Base-by-base conservation (phyloP, 23 tunicate genomes). In the Diplosoma virens region DNA sequence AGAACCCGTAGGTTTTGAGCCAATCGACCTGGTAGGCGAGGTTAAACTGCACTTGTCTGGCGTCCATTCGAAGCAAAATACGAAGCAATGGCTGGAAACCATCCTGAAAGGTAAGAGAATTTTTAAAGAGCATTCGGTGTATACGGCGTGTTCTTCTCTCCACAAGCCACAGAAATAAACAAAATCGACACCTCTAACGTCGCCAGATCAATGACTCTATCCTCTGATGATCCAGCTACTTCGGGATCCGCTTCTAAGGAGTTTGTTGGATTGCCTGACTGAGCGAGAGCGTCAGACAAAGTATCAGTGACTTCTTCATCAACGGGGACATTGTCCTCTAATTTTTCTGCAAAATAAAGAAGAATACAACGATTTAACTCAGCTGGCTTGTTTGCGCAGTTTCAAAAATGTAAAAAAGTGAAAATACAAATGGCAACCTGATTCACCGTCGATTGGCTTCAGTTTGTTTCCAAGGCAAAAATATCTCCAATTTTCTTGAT, bases 11-110 rank as follows among this genome's bases (percentile, higher is more conserved):
- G 32, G 80, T 81, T 26, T 84, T 67, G 34, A 90, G 25, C 97
- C 97, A 90, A 41, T 77, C 48, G 25, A 59, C 73, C 41, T 90
- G 97, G 59, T 59, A 90, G n/a, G 87, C 86, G 18, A 90, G 58
- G 47, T 84, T 84, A 1, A 86, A 75, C 68, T 84, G 82, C 20
- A 90, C 75, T 30, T 84, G 89, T 34, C 80, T 90, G 31, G 86
- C 48, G 4, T 90, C 90, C 89, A 90, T 73, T 31, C 89, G 79
- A 46, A 90, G 47, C 26, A 90, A 47, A 32, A 90, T 90, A 7
- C 97, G 64, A 74, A 90, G 61, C 70, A 90, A 35, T 16, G 97
- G 97, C 32, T 82, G 90, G 58, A 79, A 90, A 21, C 97, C 97
- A 26, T 47, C 56, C 77, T 81, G 32, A 17, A 30, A 35, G n/a